These are phyloP conservation scores for Prunella strophiata DNA, from an alignment of 2,797 vertebrate species.

Conservation along the genomic window DNA sequence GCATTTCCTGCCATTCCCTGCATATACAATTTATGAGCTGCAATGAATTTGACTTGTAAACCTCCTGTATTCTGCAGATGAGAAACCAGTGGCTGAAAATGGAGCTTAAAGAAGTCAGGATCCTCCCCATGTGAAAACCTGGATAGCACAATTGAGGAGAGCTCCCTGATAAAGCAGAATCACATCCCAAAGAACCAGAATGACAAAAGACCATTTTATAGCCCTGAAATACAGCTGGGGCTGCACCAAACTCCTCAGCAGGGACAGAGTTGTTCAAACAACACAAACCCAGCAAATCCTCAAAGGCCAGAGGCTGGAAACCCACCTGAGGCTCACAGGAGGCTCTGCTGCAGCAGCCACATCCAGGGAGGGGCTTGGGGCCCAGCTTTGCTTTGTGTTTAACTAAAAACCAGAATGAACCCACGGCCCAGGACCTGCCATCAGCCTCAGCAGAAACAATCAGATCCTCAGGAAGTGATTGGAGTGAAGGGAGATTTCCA, in stretches of 20 bases:
- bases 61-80: background rate
- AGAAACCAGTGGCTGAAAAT: background rate
- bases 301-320: background rate
- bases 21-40: background rate
- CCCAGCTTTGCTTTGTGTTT: background rate
- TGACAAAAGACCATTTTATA: background rate
- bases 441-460: background rate
- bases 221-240: background rate
- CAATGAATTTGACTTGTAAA: background rate
- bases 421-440: background rate
- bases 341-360: background rate
- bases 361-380: background rate
- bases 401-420: background rate
- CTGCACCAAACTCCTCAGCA: background rate
- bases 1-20: background rate
- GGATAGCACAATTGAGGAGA: background rate
- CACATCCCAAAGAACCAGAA: background rate
- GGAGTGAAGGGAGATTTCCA: rapidly evolving
- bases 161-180: background rate
- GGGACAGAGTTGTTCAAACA: background rate
- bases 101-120: background rate
- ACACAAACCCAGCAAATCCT: background rate
- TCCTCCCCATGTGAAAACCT: background rate
- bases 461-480: background rate
- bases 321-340: background rate